Evolutionary conservation across 2,888 invertebrate genomes (phyloP), one percentile per base, ranked within the genome.

Genomic region (Apamea monoglypha): DNA sequence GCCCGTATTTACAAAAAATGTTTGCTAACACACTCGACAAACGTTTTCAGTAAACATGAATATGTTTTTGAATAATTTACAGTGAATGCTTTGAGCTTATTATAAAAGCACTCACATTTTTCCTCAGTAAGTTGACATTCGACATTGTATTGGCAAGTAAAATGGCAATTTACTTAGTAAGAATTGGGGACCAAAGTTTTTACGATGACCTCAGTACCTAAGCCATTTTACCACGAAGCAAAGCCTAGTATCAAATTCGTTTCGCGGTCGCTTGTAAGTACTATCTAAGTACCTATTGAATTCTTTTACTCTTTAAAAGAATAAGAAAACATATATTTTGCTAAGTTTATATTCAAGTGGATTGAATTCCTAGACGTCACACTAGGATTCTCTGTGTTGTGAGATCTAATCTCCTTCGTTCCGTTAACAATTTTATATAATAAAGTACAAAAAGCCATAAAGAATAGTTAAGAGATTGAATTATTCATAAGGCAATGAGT

Each of bases 1-100:
- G 63, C 83, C 64, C 66, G 47, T 73, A 83, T 82, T 74, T 78
- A 47, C 81, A 83, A 70, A 86, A 83, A 73, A 77, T 70, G 32
- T 83, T 73, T 86, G 53, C 67, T 59, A 61, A 50, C 66, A 63
- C 66, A 82, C 83, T 83, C 73, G 25, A 53, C 82, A 59, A 71
- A 78, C 66, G 61, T 63, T 70, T 63, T 66, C 50, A 50, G 63
- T 61, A 63, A 81, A 81, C 50, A 69, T 29, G 16, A n/a, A 59
- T 50, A 44, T n/a, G 29, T 81, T 53, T 69, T 32, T 50, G 1
- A 21, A 74, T 32, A 44, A 66, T 68, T 63, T 59, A 64, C 47
- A n/a, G 14, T 66, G 7, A 0, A 50, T 63, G 47, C 25, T 32
- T 32, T 32, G 32, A 10, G 50, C 12, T 71, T 85, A 63, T 63